Evolutionary conservation across 1,140 invertebrate species (phyloP), one percentile per base, ranked within the genome.

Genomic region (Drosophila athabasca): DNA sequence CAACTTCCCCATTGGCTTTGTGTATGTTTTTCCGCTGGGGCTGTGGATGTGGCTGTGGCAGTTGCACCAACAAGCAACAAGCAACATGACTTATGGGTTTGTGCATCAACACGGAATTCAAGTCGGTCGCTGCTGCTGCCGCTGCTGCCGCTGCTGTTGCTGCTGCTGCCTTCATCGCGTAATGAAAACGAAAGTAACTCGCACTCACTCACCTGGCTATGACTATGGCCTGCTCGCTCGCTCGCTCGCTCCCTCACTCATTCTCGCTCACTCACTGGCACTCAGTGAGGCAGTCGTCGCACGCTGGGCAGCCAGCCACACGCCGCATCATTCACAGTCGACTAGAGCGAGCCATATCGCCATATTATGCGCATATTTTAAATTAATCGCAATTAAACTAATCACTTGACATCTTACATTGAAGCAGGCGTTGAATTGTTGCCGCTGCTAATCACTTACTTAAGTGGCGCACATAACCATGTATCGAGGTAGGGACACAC

Each of bases 151-250:
- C 44, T 35, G 61, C 13, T 26, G 41, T 13, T 24, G 5, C 15
- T 51, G 58, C 22, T 66, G 66, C 44, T 68, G 64, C 43, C 65
- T 49, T 67, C 62, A 45, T 69, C 64, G 66, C 51, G 61, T 81
- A 85, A 85, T 85, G 82, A 85, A 85, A 85, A 85, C 82, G 82
- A 85, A 85, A 85, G 82, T 85, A 85, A 85, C 82, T 65, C 71
- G 71, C 58, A 71, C 65, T 75, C 60, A 76, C 73, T 39, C 35
- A 39, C 35, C 35, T 39, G 35, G 35, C 35, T 13, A 9, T 35
- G 31, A 2, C 59, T 26, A 26, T 5, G 24, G 39, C 51, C 48
- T 9, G 35, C 35, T 5, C 3, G 35, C 35, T 11, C 11, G 35
- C 35, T 11, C 11, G 8, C 31, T 39, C 35, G 11, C 35, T 39